Percentiles rank a stretch among this genome's conserved stretches.
Evolutionary conservation across 2,888 invertebrate species (phyloP).

Genomic region (Microdon myrmicae): DNA sequence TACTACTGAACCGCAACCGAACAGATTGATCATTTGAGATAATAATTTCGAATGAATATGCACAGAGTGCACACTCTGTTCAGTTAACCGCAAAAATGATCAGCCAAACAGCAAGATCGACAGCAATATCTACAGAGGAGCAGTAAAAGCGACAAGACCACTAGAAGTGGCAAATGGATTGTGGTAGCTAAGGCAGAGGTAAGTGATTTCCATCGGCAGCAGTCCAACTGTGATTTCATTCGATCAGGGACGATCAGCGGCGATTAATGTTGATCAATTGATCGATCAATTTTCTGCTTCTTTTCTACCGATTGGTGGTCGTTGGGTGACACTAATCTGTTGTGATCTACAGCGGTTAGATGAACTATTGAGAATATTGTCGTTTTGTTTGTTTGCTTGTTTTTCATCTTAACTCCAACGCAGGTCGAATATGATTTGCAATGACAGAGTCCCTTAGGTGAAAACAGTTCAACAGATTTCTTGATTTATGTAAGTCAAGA

Average conservation of each 20-base stretch:
- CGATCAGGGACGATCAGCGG: slow-evolving; percentile 28
- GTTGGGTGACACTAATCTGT: slow-evolving; percentile 33
- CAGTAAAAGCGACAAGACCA: background rate
- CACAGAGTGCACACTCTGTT: slow-evolving; percentile 29
- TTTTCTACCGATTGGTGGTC: slow-evolving; percentile 43
- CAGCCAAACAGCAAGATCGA: slow-evolving; percentile 38
- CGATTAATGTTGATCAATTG: slow-evolving; percentile 43
- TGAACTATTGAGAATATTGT: background rate
- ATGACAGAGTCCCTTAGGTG: too few relatives aligned
- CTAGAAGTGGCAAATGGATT: background rate
- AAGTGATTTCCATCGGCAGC: slow-evolving; percentile 15
- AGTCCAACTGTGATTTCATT: slow-evolving; percentile 31
- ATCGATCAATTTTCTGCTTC: slow-evolving; percentile 46
- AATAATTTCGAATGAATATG: slow-evolving; percentile 44
- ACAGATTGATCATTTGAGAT: slow-evolving; percentile 41
- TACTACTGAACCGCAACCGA: slow-evolving; percentile 28
- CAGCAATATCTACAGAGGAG: too few relatives aligned
- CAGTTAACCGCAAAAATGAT: slow-evolving; percentile 36
- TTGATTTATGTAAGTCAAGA: too few relatives aligned
- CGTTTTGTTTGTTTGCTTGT: background rate
- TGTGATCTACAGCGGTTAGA: slow-evolving; percentile 26
- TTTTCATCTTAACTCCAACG: background rate
- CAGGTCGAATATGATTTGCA: too few relatives aligned
- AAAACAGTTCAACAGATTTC: too few relatives aligned
- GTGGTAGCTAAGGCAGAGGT: slow-evolving; percentile 15